Evolutionary conservation across 2,888 invertebrate species (phyloP).

Genomic region (Platerodrilus igneus): DNA sequence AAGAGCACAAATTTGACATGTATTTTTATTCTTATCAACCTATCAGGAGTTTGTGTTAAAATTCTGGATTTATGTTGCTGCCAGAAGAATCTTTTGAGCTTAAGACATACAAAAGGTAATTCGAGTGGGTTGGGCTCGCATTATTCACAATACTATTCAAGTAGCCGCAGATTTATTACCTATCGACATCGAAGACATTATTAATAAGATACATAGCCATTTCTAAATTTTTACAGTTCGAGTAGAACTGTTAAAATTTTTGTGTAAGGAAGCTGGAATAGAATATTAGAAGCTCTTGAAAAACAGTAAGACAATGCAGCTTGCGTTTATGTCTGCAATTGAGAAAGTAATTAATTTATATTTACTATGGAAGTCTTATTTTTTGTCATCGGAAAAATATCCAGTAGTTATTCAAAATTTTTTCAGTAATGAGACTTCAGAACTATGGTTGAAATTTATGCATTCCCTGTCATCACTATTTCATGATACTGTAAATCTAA

Average conservation of each 20-base stretch:
- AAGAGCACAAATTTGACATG: too few relatives aligned
- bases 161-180: constrained; percentile 35
- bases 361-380: constrained; percentile 30
- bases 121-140: constrained; percentile 35
- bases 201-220: constrained; percentile 37
- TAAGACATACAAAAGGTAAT: constrained; percentile 25
- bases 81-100: too few relatives aligned
- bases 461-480: constrained; percentile 22
- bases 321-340: constrained; percentile 33
- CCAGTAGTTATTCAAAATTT: constrained; percentile 26
- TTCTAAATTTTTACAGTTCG: constrained; percentile 39
- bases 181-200: constrained; percentile 35
- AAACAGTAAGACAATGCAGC: constrained; percentile 32
- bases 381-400: constrained; percentile 31
- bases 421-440: constrained; percentile 17
- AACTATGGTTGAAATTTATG: constrained; percentile 24
- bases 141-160: constrained; percentile 36
- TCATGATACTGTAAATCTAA: not conserved
- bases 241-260: constrained; percentile 34
- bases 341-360: constrained; percentile 34
- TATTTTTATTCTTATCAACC: too few relatives aligned
- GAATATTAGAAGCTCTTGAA: constrained; percentile 32
- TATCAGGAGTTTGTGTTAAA: too few relatives aligned
- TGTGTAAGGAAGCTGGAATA: constrained; percentile 35
- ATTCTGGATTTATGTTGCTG: too few relatives aligned